Evolutionary conservation across 1,140 invertebrate species (phyloP).

Genomic region (Eupristina koningsbergeri): DNA sequence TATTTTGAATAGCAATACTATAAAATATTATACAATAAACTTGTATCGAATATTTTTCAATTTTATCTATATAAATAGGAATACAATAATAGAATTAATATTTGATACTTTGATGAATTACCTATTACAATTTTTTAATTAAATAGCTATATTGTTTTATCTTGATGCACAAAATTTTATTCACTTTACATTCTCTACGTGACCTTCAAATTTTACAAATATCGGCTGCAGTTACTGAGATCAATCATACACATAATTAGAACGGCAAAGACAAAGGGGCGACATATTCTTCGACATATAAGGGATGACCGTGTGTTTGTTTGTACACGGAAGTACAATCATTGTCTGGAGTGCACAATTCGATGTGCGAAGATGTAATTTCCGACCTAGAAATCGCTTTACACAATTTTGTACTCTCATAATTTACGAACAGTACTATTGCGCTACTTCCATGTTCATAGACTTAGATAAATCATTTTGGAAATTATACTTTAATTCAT

Average conservation of each 20-base stretch:
- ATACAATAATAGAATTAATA: too few relatives aligned
- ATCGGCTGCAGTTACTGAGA: background rate
- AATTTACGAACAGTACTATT: slow-evolving; percentile 26
- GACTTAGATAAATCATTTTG: background rate
- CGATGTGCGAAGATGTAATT: slow-evolving; percentile 45
- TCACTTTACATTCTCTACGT: background rate
- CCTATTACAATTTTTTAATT: too few relatives aligned
- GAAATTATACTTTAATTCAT: background rate
- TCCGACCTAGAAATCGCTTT: slow-evolving; percentile 46
- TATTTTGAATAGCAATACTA: too few relatives aligned
- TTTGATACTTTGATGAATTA: too few relatives aligned
- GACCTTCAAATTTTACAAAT: background rate
- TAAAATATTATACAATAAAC: too few relatives aligned
- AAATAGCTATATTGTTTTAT: too few relatives aligned
- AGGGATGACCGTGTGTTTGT: background rate
- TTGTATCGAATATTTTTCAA: too few relatives aligned
- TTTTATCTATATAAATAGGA: too few relatives aligned
- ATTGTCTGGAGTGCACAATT: slow-evolving; percentile 38
- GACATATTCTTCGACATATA: slow-evolving; percentile 25
- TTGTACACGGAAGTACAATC: slow-evolving; percentile 4
- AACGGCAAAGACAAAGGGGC: background rate
- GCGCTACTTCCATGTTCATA: background rate
- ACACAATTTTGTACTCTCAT: slow-evolving; percentile 30
- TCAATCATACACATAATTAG: slow-evolving; percentile 12
- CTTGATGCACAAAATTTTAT: background rate